A percentile compares a stretch with the other conserved stretches of the same genome.
These are phyloP conservation scores for Eclectus roratus DNA, from an alignment of 2,113 vertebrate species.

Conservation along the genomic window DNA sequence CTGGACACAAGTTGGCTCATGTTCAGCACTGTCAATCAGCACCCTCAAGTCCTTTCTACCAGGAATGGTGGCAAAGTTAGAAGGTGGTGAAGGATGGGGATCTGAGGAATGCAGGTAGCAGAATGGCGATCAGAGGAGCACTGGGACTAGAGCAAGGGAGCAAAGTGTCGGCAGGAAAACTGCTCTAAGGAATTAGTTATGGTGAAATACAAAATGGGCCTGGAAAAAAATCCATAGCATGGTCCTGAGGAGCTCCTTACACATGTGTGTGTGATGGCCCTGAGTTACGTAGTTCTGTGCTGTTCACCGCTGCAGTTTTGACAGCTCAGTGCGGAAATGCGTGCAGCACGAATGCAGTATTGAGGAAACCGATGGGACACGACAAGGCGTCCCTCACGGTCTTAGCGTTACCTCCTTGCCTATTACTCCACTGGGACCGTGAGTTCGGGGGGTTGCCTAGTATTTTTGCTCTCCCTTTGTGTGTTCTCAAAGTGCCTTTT, in stretches of 20 bases:
- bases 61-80: background rate
- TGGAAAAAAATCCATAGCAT: background rate
- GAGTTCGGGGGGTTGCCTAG: no score
- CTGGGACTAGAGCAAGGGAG: no score
- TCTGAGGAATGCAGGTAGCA: no score
- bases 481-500: accelerated
- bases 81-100: no score
- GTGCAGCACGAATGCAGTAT: accelerated
- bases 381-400: background rate
- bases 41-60: background rate
- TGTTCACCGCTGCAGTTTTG: accelerated
- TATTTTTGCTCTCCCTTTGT: background rate
- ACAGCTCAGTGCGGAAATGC: accelerated
- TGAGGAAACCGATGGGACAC: background rate
- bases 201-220: no score
- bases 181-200: no score
- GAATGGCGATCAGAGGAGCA: accelerated
- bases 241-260: background rate
- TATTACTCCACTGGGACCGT: accelerated
- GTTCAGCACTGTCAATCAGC: background rate
- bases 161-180: background rate
- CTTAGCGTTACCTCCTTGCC: background rate
- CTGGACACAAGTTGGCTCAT: background rate
- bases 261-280: accelerated
- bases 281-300: accelerated